A percentile compares a stretch with the other conserved stretches of the same genome.
phyloP scores from a whole-genome alignment of 2,888 invertebrate species.

The Xestia c-nigrum region DNA sequence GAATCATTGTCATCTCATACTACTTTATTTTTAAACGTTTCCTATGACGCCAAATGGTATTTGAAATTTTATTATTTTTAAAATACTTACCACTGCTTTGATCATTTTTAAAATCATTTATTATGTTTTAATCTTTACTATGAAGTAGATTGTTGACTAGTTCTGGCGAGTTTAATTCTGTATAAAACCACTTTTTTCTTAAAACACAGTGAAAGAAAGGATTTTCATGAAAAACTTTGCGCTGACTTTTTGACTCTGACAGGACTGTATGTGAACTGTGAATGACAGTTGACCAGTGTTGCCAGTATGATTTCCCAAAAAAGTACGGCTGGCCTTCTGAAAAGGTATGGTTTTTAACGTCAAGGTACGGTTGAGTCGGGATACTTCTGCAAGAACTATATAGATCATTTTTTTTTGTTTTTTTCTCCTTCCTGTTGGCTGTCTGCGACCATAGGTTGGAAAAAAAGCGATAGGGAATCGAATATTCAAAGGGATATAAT shows the following conservation, averaged over 20 bases:
- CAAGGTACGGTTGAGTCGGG: too few relatives aligned
- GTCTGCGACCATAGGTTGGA: too few relatives aligned
- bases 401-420: too few relatives aligned
- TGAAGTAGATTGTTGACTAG: background rate
- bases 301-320: too few relatives aligned
- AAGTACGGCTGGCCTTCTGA: too few relatives aligned
- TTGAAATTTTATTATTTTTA: background rate
- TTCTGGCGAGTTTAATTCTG: background rate
- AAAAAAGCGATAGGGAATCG: too few relatives aligned
- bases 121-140: background rate
- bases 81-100: constrained; percentile 66
- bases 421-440: too few relatives aligned
- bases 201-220: constrained; percentile 7
- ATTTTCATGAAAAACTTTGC: constrained; percentile 6
- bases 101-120: constrained; percentile 57
- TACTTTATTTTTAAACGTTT: constrained; percentile 31
- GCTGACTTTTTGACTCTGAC: constrained; percentile 35
- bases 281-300: constrained; percentile 21
- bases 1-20: constrained; percentile 24
- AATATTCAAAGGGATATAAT: too few relatives aligned
- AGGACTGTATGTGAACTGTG: background rate
- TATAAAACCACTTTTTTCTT: constrained; percentile 1
- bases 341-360: too few relatives aligned
- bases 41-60: background rate
- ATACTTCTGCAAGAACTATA: too few relatives aligned